A percentile compares a stretch with the other conserved stretches of the same genome.
These are phyloP conservation scores for Henicopernis longicauda DNA, from an alignment of 2,113 vertebrate species.

Conservation along the genomic window DNA sequence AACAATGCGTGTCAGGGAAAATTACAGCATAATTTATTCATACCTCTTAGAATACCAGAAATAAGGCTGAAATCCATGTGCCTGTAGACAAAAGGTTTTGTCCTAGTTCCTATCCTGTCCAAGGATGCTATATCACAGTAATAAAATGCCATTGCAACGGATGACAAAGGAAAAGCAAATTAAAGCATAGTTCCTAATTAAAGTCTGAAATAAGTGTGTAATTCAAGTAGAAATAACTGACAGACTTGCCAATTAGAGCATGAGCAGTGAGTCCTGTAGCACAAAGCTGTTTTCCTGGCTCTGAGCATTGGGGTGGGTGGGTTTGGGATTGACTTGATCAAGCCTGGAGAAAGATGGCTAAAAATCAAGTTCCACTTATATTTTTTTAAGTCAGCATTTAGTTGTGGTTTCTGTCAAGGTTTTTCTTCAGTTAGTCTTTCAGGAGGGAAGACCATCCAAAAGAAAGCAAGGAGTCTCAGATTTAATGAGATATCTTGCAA, in stretches of 20 bases:
- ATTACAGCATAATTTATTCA: slow-evolving; percentile 5
- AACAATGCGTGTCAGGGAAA: background rate
- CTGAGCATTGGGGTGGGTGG: background rate
- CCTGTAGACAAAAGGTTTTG: background rate
- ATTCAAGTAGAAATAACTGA: background rate
- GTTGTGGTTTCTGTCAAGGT: slow-evolving; percentile 12
- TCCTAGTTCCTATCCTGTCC: background rate
- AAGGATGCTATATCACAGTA: background rate
- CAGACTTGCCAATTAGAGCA: background rate
- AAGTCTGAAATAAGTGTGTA: background rate
- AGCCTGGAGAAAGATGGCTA: background rate
- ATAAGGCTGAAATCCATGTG: background rate
- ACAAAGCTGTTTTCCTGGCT: background rate
- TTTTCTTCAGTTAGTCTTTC: slow-evolving; percentile 25
- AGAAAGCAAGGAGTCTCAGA: background rate
- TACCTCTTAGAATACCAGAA: background rate
- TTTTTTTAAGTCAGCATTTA: background rate
- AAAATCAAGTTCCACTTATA: background rate
- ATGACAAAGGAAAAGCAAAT: background rate
- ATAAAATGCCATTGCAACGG: background rate
- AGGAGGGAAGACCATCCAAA: background rate
- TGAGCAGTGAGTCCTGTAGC: background rate
- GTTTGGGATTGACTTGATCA: background rate
- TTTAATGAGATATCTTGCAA: background rate
- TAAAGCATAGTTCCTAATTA: background rate